Percentiles rank a stretch among this genome's conserved stretches.
phyloP scores from a whole-genome alignment of 2,888 invertebrate genomes.

The Oxytorus armatus region DNA sequence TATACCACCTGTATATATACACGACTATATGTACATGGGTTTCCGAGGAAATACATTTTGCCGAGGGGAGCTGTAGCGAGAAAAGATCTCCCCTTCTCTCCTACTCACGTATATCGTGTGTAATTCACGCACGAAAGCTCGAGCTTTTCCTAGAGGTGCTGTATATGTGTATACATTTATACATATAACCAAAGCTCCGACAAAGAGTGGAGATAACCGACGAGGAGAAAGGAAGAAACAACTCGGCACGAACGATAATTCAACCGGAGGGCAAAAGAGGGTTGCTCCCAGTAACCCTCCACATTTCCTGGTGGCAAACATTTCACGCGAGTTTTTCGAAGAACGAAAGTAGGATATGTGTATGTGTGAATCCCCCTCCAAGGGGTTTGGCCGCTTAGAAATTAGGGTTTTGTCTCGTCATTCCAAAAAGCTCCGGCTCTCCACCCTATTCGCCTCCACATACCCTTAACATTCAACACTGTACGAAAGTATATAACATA shows the following conservation, averaged over 20 bases:
- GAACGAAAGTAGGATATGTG: neutral
- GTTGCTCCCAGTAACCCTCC: constrained; percentile 19
- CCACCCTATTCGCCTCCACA: constrained; percentile 2
- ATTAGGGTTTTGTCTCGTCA: constrained; percentile 22
- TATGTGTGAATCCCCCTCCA: constrained; percentile 10
- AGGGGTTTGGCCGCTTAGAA: constrained; percentile 22
- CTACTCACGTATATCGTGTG: neutral
- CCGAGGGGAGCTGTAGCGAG: neutral
- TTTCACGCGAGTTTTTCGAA: constrained; percentile 15
- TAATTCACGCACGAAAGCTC: constrained; percentile 19
- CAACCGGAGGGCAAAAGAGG: constrained; percentile 19
- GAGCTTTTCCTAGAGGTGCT: neutral
- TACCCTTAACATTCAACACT: constrained; percentile 4
- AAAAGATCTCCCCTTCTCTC: constrained; percentile 9
- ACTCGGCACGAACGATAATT: constrained; percentile 48
- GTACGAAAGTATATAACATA: neutral
- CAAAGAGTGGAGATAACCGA: constrained; percentile 20
- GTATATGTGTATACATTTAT: neutral
- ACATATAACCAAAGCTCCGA: neutral
- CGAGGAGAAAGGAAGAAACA: constrained; percentile 45
- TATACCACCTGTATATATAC: constrained; percentile 14
- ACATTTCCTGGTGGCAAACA: constrained; percentile 29
- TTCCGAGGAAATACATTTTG: constrained; percentile 21
- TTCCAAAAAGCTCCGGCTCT: constrained; percentile 22
- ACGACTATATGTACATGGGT: neutral